Conservation (phyloP, 2,888 invertebrate species). For the Agonopterix subpropinquella region DNA sequence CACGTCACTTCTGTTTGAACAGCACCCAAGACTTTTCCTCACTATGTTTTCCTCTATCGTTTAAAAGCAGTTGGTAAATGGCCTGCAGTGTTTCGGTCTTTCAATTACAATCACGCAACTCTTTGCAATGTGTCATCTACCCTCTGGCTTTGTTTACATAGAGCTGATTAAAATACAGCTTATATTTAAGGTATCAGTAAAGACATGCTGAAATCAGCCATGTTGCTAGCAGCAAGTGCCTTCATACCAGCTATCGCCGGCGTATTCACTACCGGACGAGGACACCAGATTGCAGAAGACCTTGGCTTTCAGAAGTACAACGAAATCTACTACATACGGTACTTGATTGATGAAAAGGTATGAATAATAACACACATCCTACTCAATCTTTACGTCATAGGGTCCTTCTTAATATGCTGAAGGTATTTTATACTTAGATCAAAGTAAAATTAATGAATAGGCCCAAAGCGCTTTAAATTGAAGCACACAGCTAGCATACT, state of each 20-base stretch:
- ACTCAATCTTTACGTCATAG: too few relatives aligned
- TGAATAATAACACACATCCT: not conserved
- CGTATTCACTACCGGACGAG: constrained; percentile 48
- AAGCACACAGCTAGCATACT: too few relatives aligned
- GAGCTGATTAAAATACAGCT: not conserved
- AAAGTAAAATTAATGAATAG: too few relatives aligned
- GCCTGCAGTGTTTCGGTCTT: not conserved
- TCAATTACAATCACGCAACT: not conserved
- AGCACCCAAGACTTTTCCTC: too few relatives aligned
- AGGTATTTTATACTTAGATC: too few relatives aligned
- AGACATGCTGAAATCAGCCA: constrained; percentile 55
- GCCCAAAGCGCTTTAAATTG: too few relatives aligned
- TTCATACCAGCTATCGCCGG: constrained; percentile 50
- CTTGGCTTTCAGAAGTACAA: constrained; percentile 51
- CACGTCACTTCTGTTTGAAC: too few relatives aligned
- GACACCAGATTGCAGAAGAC: constrained; percentile 43
- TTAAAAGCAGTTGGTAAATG: too few relatives aligned
- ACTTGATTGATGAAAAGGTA: constrained; percentile 50
- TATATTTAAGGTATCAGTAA: constrained; percentile 47
- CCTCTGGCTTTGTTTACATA: not conserved
- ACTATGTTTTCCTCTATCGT: too few relatives aligned
- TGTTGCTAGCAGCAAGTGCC: constrained; percentile 43
- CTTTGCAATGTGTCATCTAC: not conserved
- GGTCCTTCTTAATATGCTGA: too few relatives aligned
- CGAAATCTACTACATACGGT: constrained; percentile 56